Evolutionary conservation across 2,797 vertebrate species (phyloP), one percentile per base, ranked within the genome.

Genomic region (Labroides dimidiatus): DNA sequence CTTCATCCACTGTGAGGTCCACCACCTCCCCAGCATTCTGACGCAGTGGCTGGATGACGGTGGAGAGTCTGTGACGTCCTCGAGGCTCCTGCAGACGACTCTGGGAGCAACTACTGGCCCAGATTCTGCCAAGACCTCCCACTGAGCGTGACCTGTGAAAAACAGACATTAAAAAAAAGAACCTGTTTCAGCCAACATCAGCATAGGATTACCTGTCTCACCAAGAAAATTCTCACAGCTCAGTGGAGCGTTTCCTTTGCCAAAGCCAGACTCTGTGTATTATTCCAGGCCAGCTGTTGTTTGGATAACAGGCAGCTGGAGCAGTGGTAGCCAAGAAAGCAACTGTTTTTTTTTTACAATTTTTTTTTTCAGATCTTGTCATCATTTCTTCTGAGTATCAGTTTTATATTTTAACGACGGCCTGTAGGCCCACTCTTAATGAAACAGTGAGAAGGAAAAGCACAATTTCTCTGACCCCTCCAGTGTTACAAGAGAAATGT

Each of bases 1-100:
- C 98, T 91, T 99, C 98, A 78, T 99, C 98, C 50, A 99, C 96
- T 0, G 98, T 99, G 85, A 99, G 97, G 87, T 99, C 98, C 86
- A 99, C 98, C 45, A 99, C 97, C 92, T 99, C 98, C 0, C 96
- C 96, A 1, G 97, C 94, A 8, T 88, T 98, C 92, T 98, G 98
- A 60, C 97, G 93, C 80, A 99, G 93, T 0, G 98, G 98, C 83
- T 99, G 98, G 85, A 99, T 99, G 86, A 99, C 97, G 0, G 97
- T 99, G 84, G 97, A 98, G 75, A 98, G 87, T 43, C 98, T 84
- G 84, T 95, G 97, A 65, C 97, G 96, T 81, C 91, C 95, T 6
- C 97, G 94, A 36, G 93, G 92, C 69, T 99, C 98, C 64, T 95
- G 95, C 13, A 95, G 88, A 61, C 97, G 95, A 47, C 87, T 94